Evolutionary conservation across 2,888 invertebrate genomes (phyloP).

Genomic region (Leptinotarsa rubiginosa): DNA sequence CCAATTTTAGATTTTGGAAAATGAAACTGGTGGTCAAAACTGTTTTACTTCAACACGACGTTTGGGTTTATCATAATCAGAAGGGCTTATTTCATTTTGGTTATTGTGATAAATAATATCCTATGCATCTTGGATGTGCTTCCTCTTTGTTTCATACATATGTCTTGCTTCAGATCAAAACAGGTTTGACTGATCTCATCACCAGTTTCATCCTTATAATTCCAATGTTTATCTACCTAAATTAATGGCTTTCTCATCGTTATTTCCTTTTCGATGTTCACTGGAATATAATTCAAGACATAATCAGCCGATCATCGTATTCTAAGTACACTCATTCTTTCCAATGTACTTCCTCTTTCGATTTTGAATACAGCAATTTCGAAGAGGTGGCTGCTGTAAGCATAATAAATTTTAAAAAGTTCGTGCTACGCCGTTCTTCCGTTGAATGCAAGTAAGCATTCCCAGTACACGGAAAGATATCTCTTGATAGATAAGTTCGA

Average conservation of each 20-base stretch:
- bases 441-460: conserved; percentile 5
- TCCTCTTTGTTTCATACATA: no score
- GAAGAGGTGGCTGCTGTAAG: conserved; percentile 7
- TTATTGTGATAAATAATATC: no score
- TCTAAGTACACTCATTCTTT: background rate
- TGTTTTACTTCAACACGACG: no score
- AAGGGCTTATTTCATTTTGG: no score
- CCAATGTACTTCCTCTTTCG: background rate
- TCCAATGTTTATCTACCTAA: background rate
- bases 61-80: no score
- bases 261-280: background rate
- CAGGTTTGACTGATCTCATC: background rate
- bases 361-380: conserved; percentile 1
- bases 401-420: conserved; percentile 6
- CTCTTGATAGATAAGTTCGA: conserved; percentile 11
- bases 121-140: no score
- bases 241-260: background rate
- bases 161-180: background rate
- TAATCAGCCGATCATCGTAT: background rate
- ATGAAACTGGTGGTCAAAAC: no score
- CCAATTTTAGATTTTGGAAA: no score
- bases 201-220: background rate
- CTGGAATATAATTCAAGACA: background rate
- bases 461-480: conserved; percentile 3
- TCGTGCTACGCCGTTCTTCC: conserved; percentile 2